Base-by-base conservation (phyloP, 2,797 vertebrate genomes). In the Protosalanx chinensis region DNA sequence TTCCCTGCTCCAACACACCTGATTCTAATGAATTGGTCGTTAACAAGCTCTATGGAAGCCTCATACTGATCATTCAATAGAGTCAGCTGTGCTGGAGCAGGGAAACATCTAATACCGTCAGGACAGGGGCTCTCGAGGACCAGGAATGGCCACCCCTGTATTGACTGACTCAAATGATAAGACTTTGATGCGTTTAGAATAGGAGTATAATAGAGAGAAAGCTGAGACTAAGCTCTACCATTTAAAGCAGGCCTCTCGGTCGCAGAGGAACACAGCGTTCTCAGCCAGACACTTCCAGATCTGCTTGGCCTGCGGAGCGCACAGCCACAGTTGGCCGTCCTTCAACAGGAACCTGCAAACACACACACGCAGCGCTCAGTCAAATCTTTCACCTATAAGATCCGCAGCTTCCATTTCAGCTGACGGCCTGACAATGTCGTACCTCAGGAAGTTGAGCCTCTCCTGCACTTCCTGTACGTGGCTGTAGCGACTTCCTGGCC, bases 201-300 rank as follows among this genome's bases (percentile, higher is more conserved):
- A 7, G 58, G 12, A 51, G 8, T 51, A 2, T 16, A 51, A 12
- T 12, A 16, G 49, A 13, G 15, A 13, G 49, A 16, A 12, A 0
- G 51, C 0, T 12, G 68, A 75, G 61, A 3, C 1, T 56, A 67
- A 6, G 0, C 58, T 29, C 15, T 86, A 99, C 98, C 98, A 99
- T 91, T 98, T 99, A 90, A 99, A 99, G 93, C 98, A 99, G 87
- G 98, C 97, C 91, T 99, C 98, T 0, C 98, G 95, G 91, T 99
- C 98, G 90, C 98, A 99, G 84, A 99, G 95, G 87, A 97, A 99
- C 86, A 99, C 98, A 0, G 98, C 98, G 72, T 98, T 99, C 91
- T 99, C 98, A 68, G 98, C 98, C 92, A 99, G 93, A 91, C 98
- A 99, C 89, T 99, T 99, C 98, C 98, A 99, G 88, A 99, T 99